Conservation (phyloP, 2,113 vertebrate genomes). For the Nymphicus hollandicus region DNA sequence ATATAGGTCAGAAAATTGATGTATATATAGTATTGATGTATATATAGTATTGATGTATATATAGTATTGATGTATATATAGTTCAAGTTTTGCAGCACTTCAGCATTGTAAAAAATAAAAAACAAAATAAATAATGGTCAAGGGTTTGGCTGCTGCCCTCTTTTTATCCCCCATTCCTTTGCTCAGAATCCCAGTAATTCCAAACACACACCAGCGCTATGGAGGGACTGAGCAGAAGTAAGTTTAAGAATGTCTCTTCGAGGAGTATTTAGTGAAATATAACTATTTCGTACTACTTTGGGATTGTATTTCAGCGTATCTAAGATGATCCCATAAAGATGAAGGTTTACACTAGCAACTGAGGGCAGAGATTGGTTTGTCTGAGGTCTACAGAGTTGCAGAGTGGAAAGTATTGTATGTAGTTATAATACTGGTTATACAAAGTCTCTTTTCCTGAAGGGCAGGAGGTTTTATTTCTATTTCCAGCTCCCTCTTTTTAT, state of each 20-base stretch:
- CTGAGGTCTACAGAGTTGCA: constrained; percentile 33
- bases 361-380: constrained; percentile 47
- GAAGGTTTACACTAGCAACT: not conserved
- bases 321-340: not conserved
- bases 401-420: constrained; percentile 16
- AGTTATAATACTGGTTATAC: constrained; percentile 19
- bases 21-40: constrained; percentile 40
- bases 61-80: constrained; percentile 14
- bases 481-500: not conserved
- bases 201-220: not conserved
- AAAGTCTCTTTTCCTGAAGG: not conserved
- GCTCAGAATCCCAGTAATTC: not conserved
- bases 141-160: constrained; percentile 18
- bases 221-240: not conserved
- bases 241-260: not conserved
- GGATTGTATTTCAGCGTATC: not conserved
- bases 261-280: not conserved
- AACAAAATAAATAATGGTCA: constrained; percentile 15
- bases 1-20: constrained; percentile 53
- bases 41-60: not conserved
- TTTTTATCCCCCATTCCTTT: not conserved
- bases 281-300: not conserved
- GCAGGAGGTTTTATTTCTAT: not conserved
- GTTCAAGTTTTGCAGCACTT: constrained; percentile 69
- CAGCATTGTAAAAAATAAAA: constrained; percentile 51